Evolutionary conservation across 1,140 invertebrate species (phyloP), one percentile per base, ranked within the genome.

Genomic region (Acromyrmex echinatior): DNA sequence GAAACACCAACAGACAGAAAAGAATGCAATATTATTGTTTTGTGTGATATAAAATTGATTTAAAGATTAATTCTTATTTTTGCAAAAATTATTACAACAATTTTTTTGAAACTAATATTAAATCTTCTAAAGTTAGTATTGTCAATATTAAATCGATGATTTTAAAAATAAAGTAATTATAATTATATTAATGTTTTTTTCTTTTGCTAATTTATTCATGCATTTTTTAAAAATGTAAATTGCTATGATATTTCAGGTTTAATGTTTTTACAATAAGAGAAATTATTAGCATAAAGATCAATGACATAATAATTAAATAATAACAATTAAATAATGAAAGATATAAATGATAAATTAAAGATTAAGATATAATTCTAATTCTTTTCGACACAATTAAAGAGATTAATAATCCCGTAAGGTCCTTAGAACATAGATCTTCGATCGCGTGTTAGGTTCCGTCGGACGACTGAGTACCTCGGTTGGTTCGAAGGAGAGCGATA

Each of bases 401-500:
- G 1, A 31, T 53, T 25, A 21, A 65, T 79, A 79, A 65, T 66
- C 31, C 14, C n/a, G 49, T 7, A 78, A 78, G 31, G 56, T 78
- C 49, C 68, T 63, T 28, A 9, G 12, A 12, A 49, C 14, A 51
- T 86, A 78, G 62, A 86, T 86, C 62, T n/a, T 28, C 49, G 82
- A 77, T 86, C 84, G 90, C 86, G 86, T 60, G 82, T 60, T 45
- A 74, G 58, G 51, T 56, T 80, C 14, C 85, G 85, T 58, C 70
- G 70, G 53, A 73, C 53, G 66, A 86, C 49, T 45, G 81, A 63
- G 63, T 58, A 78, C 76, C 63, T 25, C 39, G 79, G 71, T 71
- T 31, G 62, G 76, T 66, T 87, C 73, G 66, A 82, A 87, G 68
- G 89, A 86, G 87, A 91, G 68, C 90, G 88, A 86, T 76, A 88